Evolutionary conservation across 2,113 vertebrate genomes (phyloP).

Genomic region (Paradoxurus hermaphroditus): DNA sequence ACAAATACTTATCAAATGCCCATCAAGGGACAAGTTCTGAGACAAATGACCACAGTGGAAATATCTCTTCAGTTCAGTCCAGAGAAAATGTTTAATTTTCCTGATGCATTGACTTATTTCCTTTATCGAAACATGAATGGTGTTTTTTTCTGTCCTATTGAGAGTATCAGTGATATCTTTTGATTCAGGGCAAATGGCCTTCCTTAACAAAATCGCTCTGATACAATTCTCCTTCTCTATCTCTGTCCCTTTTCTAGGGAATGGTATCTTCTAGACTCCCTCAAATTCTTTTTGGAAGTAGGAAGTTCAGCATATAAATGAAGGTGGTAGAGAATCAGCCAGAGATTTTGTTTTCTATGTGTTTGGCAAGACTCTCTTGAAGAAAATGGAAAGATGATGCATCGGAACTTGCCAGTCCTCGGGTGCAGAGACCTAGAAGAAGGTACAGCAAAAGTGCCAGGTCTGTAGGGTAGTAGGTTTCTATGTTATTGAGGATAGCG

Average conservation of each 20-base stretch:
- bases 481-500: not conserved
- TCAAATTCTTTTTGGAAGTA: not conserved
- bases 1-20: not conserved
- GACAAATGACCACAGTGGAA: not conserved
- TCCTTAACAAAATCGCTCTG: not conserved
- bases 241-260: not conserved
- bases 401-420: not conserved
- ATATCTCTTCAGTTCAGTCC: not conserved
- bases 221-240: not conserved
- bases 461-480: not conserved
- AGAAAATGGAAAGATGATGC: not conserved
- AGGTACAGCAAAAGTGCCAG: fast-evolving
- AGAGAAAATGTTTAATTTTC: not conserved
- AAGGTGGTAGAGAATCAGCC: not conserved
- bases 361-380: not conserved
- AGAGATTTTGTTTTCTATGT: not conserved
- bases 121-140: not conserved
- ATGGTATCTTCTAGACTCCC: not conserved
- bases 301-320: not conserved
- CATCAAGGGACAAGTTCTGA: not conserved
- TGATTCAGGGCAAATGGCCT: not conserved
- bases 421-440: not conserved
- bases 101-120: not conserved
- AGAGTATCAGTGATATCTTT: not conserved
- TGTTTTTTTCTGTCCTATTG: not conserved